Base-by-base conservation (phyloP, 2,113 vertebrate genomes). In the Oryzias woworae region DNA sequence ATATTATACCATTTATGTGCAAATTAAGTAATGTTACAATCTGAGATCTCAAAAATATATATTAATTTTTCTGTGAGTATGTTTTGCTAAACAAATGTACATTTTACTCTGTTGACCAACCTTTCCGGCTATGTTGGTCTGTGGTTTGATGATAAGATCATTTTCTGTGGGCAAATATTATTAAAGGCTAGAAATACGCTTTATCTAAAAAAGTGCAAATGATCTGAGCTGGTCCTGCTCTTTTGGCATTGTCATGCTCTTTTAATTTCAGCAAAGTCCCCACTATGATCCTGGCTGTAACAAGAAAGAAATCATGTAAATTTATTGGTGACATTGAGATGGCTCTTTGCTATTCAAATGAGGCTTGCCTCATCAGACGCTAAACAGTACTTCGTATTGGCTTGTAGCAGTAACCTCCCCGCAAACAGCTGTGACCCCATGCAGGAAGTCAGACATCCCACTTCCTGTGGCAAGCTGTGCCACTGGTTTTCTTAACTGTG, bases 401-500 rank as follows among this genome's bases (percentile, higher is more conserved):
- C 86, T 87, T 77, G 82, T 87, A 86, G 84, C 88, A 76, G 81
- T 87, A 92, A 91, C 92, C 89, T 89, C 87, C 77, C 67, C 49
- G 81, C 86, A 92, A 95, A 93, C 92, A 95, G 92, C 93, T 95
- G 92, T 95, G 94, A 95, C 93, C 94, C 92, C 91, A 88, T 84
- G 89, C 90, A 94, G 89, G 90, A 93, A 93, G 92, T 93, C 91
- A 91, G 90, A 82, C 90, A 89, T 86, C 86, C 66, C 90, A 92
- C 88, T 94, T 94, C 90, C 92, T 94, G 92, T 92, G 91, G 89
- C 93, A 94, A 94, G 92, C 94, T 96, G 94, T 94, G 93, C 92
- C 90, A 92, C 91, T 87, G 90, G 91, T 91, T 93, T 93, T 92
- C 91, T 90, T 94, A 92, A 92, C 92, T 91, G 81, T 85, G 91